Percentiles rank a stretch among this genome's conserved stretches.
These are phyloP conservation scores for Oncopodura yosiiana DNA, from an alignment of 1,140 invertebrate genomes.

Conservation along the genomic window DNA sequence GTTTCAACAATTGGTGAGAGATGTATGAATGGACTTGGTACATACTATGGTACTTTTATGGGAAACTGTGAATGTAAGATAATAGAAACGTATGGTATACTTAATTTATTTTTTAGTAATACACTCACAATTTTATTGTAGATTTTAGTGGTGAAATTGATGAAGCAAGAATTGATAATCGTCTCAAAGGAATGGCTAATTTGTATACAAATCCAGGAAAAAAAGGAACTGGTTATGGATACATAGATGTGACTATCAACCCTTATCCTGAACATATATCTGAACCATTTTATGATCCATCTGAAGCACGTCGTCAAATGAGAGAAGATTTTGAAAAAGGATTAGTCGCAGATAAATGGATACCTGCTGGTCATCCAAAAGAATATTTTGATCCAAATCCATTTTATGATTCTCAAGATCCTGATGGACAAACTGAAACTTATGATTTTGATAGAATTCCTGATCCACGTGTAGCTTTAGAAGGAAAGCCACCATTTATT, in stretches of 20 bases:
- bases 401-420: slow-evolving; percentile 21
- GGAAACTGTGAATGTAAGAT: slow-evolving; percentile 12
- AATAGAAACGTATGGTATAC: not conserved
- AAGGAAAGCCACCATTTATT: slow-evolving; percentile 14
- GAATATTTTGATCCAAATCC: slow-evolving; percentile 34
- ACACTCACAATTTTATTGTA: not conserved
- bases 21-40: slow-evolving; percentile 32
- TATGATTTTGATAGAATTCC: slow-evolving; percentile 25
- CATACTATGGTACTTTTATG: slow-evolving; percentile 33
- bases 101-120: not conserved
- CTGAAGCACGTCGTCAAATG: slow-evolving; percentile 12
- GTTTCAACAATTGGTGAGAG: slow-evolving; percentile 10
- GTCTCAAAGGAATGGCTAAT: slow-evolving; percentile 14
- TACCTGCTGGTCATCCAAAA: slow-evolving; percentile 14
- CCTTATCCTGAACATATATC: slow-evolving; percentile 29
- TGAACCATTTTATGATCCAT: slow-evolving; percentile 27
- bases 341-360: slow-evolving; percentile 11
- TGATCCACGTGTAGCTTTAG: not conserved
- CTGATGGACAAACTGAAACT: slow-evolving; percentile 23
- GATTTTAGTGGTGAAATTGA: slow-evolving; percentile 2
- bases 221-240: slow-evolving; percentile 33
- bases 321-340: slow-evolving; percentile 21
- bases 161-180: slow-evolving; percentile 3
- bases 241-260: slow-evolving; percentile 22
- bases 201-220: slow-evolving; percentile 27